These are phyloP conservation scores for Limenitis camilla DNA, from an alignment of 2,888 invertebrate species.

Conservation along the genomic window DNA sequence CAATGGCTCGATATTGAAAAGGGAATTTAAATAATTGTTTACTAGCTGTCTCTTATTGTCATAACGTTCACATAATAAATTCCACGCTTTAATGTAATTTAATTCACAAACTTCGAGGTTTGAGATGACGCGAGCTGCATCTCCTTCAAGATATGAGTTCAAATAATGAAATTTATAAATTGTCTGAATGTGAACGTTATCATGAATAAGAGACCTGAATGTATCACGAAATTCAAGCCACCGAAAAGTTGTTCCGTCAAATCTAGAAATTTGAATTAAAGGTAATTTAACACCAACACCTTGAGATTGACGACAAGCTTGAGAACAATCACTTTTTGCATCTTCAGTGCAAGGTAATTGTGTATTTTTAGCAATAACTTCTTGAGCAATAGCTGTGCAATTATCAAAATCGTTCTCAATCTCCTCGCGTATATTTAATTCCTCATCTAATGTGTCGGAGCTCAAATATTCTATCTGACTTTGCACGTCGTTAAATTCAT, in stretches of 20 bases:
- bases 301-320: not conserved
- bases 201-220: too few species aligned
- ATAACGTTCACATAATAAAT: too few species aligned
- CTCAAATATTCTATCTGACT: not conserved
- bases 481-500: not conserved
- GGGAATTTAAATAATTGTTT: too few species aligned
- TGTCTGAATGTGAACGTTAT: too few species aligned
- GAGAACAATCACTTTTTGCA: not conserved
- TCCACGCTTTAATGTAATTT: too few species aligned
- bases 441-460: not conserved
- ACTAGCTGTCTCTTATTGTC: too few species aligned
- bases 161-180: too few species aligned
- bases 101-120: too few species aligned
- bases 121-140: too few species aligned
- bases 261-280: constrained; percentile 19
- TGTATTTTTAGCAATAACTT: not conserved
- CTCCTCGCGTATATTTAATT: not conserved
- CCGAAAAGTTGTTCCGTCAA: constrained; percentile 14
- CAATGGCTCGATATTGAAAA: too few species aligned
- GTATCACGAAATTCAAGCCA: too few species aligned
- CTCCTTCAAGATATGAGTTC: too few species aligned
- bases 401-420: not conserved
- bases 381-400: not conserved
- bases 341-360: not conserved
- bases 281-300: constrained; percentile 6